Evolutionary conservation across 2,113 vertebrate species (phyloP), one percentile per base, ranked within the genome.

Genomic region (Laticauda laticaudata): DNA sequence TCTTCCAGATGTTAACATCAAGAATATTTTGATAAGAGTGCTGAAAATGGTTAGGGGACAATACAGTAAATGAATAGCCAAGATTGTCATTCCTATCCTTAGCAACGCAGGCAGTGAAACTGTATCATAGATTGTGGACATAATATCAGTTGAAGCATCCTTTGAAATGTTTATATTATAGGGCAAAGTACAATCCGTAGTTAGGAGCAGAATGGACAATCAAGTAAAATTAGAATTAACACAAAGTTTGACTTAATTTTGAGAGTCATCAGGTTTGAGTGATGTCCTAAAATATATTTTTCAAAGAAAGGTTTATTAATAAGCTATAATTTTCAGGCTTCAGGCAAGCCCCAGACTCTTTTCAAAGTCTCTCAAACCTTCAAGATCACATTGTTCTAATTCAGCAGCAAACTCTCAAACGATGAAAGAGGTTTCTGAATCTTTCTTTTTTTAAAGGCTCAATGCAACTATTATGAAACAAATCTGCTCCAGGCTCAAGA

Each of bases 51-150:
- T 93, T 94, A 95, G 20, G 14, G 48, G 55, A 1, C 92, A 85
- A 94, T 29, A 92, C 5, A 3, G 75, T 56, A 94, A 85, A 88
- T 11, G 89, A 95, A 91, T 14, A 45, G 55, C 81, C 93, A 97
- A 90, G 95, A 93, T 94, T 93, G 86, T 93, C 75, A 14, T 1
- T 93, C 61, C 87, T 90, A 11, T 59, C 95, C 91, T n/a, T 29
- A 93, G 48, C 69, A n/a, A 81, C 2, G 55, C 86, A 88, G 92
- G 93, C 95, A 94, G 14, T 75, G 21, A 91, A 85, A 23, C 9
- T 90, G 91, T 91, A 29, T 54, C 93, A 93, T 94, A 14, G 14
- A 26, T 91, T 59, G 18, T 94, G 54, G 39, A 86, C 91, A 48
- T 45, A 89, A 56, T 56, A 45, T 64, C 8, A 61, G 56, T 7